Evolutionary conservation across 2,797 vertebrate genomes (phyloP).

Genomic region (Sylvilagus floridanus): DNA sequence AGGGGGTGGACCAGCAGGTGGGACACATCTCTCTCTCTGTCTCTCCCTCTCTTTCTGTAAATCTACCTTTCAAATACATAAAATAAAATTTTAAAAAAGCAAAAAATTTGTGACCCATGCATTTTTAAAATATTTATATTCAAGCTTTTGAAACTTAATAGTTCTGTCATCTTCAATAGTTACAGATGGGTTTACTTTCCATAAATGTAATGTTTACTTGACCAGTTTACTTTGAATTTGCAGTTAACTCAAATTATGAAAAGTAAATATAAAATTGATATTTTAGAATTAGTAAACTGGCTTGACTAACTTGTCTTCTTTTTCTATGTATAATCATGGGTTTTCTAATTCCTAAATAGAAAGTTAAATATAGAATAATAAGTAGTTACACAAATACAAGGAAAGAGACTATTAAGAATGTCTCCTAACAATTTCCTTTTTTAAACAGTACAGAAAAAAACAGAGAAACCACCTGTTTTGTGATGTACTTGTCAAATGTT

Average conservation of each 20-base stretch:
- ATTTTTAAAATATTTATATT: neutral
- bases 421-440: neutral
- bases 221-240: conserved; percentile 8
- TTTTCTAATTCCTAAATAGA: neutral
- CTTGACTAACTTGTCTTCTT: neutral
- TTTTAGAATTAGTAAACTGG: neutral
- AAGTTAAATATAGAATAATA: neutral
- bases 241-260: conserved; percentile 30
- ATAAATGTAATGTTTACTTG: neutral
- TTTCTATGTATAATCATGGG: neutral
- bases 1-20: too few species aligned
- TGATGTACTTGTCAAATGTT: neutral
- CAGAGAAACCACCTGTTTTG: neutral
- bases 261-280: neutral
- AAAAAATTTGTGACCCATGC: too few species aligned
- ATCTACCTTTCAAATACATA: too few species aligned
- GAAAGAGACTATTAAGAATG: neutral
- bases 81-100: too few species aligned
- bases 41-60: too few species aligned
- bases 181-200: neutral
- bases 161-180: neutral
- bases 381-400: neutral
- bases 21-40: too few species aligned
- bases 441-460: neutral
- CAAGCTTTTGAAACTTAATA: neutral